phyloP scores from a whole-genome alignment of 2,888 invertebrate genomes.

The Latrodectus hesperus region DNA sequence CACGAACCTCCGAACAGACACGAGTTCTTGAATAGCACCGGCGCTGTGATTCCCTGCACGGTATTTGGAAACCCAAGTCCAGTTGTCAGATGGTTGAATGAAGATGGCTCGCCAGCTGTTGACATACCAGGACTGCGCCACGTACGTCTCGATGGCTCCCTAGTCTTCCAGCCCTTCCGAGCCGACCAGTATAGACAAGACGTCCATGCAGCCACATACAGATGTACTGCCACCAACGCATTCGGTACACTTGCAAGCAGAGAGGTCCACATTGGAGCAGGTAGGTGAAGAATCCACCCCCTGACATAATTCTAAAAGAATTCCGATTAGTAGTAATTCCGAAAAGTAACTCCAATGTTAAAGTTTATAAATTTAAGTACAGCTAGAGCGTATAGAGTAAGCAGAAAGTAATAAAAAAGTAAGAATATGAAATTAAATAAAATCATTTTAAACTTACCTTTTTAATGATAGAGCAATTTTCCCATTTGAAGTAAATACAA shows the following conservation, averaged over 20 bases:
- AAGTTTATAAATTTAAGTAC: no score
- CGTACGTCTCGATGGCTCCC: conserved; percentile 63
- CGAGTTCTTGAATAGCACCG: conserved; percentile 64
- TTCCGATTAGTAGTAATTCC: not conserved
- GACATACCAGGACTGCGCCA: conserved; percentile 67
- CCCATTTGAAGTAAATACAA: no score
- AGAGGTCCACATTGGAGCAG: conserved; percentile 68
- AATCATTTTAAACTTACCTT: no score
- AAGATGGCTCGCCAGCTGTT: conserved; percentile 60
- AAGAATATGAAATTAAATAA: no score
- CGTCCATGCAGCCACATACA: conserved; percentile 66
- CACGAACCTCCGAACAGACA: conserved; percentile 58
- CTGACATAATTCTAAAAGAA: not conserved
- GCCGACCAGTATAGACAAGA: conserved; percentile 69
- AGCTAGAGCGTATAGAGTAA: no score
- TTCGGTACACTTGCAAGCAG: conserved; percentile 64
- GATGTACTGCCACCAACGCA: conserved; percentile 65
- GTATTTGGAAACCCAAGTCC: conserved; percentile 68
- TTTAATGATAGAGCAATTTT: no score
- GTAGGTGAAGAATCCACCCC: conserved; percentile 39
- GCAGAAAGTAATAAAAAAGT: no score
- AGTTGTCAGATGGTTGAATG: conserved; percentile 61
- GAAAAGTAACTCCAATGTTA: no score
- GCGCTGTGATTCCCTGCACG: conserved; percentile 58
- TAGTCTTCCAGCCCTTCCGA: conserved; percentile 69